phyloP scores from a whole-genome alignment of 2,888 invertebrate genomes.

The Lacanobia wlatinum region DNA sequence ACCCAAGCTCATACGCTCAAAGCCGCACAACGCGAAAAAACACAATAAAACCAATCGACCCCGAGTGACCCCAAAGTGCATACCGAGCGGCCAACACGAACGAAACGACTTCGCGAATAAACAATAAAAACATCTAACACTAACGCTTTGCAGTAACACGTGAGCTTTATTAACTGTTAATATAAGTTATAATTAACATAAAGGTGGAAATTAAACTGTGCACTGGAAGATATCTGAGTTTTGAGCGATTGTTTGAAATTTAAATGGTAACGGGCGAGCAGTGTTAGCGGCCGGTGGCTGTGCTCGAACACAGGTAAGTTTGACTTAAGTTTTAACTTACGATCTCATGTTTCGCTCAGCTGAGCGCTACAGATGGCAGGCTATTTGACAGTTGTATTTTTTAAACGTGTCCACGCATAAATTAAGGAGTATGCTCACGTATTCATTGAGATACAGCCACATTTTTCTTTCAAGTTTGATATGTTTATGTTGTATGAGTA shows the following conservation, averaged over 20 bases:
- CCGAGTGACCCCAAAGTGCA: constrained; percentile 86
- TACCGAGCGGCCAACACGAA: constrained; percentile 84
- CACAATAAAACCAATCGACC: constrained; percentile 79
- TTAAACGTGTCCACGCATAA: constrained; percentile 78
- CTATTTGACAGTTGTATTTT: constrained; percentile 74
- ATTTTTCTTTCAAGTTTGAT: constrained; percentile 39
- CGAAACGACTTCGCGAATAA: constrained; percentile 84
- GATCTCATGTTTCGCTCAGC: constrained; percentile 59
- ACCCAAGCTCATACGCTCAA: constrained; percentile 57
- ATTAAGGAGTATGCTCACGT: constrained; percentile 69
- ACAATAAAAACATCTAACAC: constrained; percentile 75
- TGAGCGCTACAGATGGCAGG: constrained; percentile 59
- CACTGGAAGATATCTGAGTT: constrained; percentile 71
- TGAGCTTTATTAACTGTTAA: constrained; percentile 81
- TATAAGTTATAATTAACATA: constrained; percentile 77
- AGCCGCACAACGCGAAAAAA: constrained; percentile 69
- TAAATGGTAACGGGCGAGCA: constrained; percentile 69
- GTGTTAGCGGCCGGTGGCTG: constrained; percentile 69
- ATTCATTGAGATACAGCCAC: constrained; percentile 57
- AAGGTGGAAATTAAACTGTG: constrained; percentile 82
- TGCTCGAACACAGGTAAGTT: constrained; percentile 81
- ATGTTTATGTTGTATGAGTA: constrained; percentile 49
- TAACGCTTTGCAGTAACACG: constrained; percentile 81
- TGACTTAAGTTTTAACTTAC: constrained; percentile 39
- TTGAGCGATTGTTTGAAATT: constrained; percentile 67